Base-by-base conservation (phyloP, 1,140 invertebrate genomes). In the Tetragonula clypearis region DNA sequence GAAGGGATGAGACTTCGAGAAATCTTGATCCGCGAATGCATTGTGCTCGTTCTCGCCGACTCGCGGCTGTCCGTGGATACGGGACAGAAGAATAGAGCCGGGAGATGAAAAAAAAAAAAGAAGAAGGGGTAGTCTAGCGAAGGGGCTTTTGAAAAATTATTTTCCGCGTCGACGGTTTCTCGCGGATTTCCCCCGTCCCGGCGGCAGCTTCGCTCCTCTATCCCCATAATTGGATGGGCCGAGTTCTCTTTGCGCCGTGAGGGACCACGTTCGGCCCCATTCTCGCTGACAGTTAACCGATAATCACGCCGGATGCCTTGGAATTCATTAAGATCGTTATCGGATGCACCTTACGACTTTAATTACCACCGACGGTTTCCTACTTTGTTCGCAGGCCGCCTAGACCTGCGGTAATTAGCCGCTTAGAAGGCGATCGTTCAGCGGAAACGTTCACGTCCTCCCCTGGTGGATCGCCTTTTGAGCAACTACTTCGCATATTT, bases 241-340 rank as follows among this genome's bases (percentile, higher is more conserved):
- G 79, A 84, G 55, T 86, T 81, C 53, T 11, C 35, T 21, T 14
- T 49, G 41, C 11, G 4, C 56, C 21, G 21, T 58, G 26, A 72
- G 58, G 66, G 35, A 76, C 49, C 75, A 69, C 66, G 69, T 75
- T 56, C 71, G 79, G 68, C 71, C 66, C 62, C 53, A 41, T 60
- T 71, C 66, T 26, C 53, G 56, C 78, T 78, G 87, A 87, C 86
- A 69, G 74, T 85, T 87, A 85, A 87, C 87, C 87, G 83, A 87
- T 87, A 87, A 88, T 88, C 86, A 82, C 72, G 76, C 68, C 68
- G 65, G 69, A 72, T 84, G 73, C 58, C 78, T 62, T 56, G 62
- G 73, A 78, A 88, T 88, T 88, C 87, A 88, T 88, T 88, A 88
- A 88, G 87, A 88, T 81, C 86, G 69, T 88, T 82, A 85, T 84